Conservation (phyloP, 1,140 invertebrate species). For the Conopomorpha cramerella region DNA sequence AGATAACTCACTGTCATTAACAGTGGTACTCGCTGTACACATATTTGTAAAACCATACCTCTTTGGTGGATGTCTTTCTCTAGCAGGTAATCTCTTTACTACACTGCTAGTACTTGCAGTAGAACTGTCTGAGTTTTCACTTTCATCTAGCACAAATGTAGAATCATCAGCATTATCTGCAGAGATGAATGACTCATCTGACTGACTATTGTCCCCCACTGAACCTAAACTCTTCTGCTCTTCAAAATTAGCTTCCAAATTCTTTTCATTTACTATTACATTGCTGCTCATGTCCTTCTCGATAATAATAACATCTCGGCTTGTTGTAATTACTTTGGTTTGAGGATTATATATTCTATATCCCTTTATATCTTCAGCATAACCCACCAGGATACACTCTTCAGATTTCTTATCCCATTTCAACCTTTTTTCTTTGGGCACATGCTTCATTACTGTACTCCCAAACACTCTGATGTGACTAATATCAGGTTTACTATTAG, state of each 20-base stretch:
- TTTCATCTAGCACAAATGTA: background rate
- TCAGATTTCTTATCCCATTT: too few relatives aligned
- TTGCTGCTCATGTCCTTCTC: too few relatives aligned
- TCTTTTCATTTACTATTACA: too few relatives aligned
- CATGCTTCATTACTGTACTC: constrained; percentile 7
- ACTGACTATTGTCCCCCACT: background rate
- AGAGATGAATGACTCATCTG: background rate
- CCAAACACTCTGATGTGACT: constrained; percentile 28
- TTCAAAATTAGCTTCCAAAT: background rate
- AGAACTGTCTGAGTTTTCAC: constrained; percentile 2
- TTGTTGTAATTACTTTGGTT: constrained; percentile 15
- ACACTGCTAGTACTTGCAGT: background rate
- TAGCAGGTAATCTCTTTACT: background rate
- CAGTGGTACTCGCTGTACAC: constrained; percentile 3
- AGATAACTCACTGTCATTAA: background rate
- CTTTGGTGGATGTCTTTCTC: background rate
- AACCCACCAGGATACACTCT: constrained; percentile 26
- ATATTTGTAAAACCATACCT: constrained; percentile 6
- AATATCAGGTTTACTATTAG: too few relatives aligned
- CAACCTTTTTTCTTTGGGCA: constrained; percentile 11
- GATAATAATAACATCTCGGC: constrained; percentile 10
- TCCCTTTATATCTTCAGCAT: constrained; percentile 15
- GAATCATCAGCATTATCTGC: background rate
- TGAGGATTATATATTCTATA: constrained; percentile 19
- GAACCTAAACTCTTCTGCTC: constrained; percentile 1